Base-by-base conservation (phyloP, 2,113 vertebrate genomes). In the Nyctereutes procyonoides region DNA sequence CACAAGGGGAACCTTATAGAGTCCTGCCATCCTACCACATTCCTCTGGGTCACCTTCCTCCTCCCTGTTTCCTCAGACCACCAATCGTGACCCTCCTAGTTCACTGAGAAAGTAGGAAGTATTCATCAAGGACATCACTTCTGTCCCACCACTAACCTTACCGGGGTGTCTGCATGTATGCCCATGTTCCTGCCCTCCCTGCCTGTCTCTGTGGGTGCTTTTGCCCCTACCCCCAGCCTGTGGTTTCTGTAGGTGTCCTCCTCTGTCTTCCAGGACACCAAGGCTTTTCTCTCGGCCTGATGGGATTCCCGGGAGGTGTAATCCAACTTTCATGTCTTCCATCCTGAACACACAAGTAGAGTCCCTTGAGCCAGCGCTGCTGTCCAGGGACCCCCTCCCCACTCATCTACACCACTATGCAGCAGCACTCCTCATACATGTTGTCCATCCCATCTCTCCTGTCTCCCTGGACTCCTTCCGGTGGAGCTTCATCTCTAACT, bases 81-180 rank as follows among this genome's bases (percentile, higher is more conserved):
- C 35, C 35, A 8, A 1, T 76, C 13, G 1, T 15, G 43, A 15
- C 38, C 43, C 13, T 76, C 51, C 83, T n/a, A 8, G 4, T 35
- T 58, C 13, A 8, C 74, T 22, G 38, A 56, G 73, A 9, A 79
- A 26, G 55, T 15, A 7, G 30, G 24, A 16, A 10, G 6, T n/a
- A 0, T 7, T 53, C 20, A 30, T 11, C 55, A 26, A 73, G 73
- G 13, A 32, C 28, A 13, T n/a, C 17, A 38, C 55, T 26, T 43
- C 35, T 5, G 6, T 67, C 20, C 56, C 58, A 19, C 4, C 81
- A 30, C 15, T 30, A 16, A 28, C 58, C 38, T 30, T 63, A 3
- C 26, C 0, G 0, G 55, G 14, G 12, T 22, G 10, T 24, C 55
- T 24, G 55, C 5, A 1, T 7, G 0, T 35, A 14, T 20, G 4